phyloP scores from a whole-genome alignment of 1,140 invertebrate genomes.

The Leptopilina clavipes region DNA sequence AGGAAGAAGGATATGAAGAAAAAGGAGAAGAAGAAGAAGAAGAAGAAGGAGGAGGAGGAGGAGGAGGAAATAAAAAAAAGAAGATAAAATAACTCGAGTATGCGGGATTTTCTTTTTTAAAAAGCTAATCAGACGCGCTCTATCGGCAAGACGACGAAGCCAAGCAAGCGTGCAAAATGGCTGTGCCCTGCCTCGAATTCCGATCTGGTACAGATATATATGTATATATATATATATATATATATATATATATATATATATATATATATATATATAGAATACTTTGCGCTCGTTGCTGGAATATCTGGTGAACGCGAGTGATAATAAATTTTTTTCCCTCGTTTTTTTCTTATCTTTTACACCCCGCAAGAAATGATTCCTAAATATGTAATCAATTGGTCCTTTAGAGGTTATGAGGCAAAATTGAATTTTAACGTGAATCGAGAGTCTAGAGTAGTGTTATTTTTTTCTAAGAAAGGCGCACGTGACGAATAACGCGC shows the following conservation, averaged over 20 bases:
- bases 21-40: neutral
- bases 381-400: neutral
- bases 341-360: too few relatives aligned
- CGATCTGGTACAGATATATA: conserved; percentile 3
- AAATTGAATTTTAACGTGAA: neutral
- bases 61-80: neutral
- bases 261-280: neutral
- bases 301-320: conserved; percentile 7
- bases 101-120: conserved; percentile 5
- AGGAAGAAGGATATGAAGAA: neutral
- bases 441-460: neutral
- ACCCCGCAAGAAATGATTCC: too few relatives aligned
- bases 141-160: conserved; percentile 12
- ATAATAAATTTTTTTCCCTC: neutral
- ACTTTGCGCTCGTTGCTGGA: conserved; percentile 9
- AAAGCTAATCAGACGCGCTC: conserved; percentile 3
- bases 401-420: neutral
- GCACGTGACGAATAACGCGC: conserved; percentile 32
- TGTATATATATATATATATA: neutral
- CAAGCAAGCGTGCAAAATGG: conserved; percentile 28
- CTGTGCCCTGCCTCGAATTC: conserved; percentile 24
- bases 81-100: neutral
- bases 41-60: too few relatives aligned
- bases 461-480: neutral
- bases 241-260: too few relatives aligned